Conservation (phyloP, 2,113 vertebrate genomes). For the Bettongia penicillata region DNA sequence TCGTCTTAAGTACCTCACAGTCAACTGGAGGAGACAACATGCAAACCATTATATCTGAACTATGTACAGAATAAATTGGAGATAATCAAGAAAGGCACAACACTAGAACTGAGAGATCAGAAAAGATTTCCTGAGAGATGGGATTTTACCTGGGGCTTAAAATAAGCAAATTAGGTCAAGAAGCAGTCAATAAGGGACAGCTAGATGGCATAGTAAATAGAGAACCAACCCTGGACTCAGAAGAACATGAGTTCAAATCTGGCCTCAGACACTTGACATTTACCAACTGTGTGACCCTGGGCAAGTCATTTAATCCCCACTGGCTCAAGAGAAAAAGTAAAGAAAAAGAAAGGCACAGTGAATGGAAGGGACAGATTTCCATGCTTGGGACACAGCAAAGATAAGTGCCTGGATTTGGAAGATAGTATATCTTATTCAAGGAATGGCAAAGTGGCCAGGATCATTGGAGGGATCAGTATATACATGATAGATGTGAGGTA, state of each 20-base stretch:
- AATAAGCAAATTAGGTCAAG: not conserved
- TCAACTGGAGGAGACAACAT: not conserved
- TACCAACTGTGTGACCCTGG: too few species aligned
- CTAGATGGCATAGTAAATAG: too few species aligned
- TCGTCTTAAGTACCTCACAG: not conserved
- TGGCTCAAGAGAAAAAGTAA: too few species aligned
- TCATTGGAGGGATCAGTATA: not conserved
- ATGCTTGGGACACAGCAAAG: not conserved
- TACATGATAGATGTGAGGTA: too few species aligned
- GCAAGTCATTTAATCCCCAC: too few species aligned
- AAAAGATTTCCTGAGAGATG: not conserved
- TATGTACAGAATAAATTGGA: not conserved
- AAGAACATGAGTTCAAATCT: too few species aligned
- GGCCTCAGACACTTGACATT: too few species aligned
- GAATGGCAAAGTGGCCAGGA: not conserved
- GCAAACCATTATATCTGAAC: not conserved
- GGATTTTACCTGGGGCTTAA: not conserved
- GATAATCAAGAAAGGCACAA: not conserved
- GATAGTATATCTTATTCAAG: not conserved
- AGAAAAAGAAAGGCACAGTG: too few species aligned
- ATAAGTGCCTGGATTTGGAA: not conserved
- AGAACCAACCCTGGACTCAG: too few species aligned
- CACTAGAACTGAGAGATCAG: not conserved
- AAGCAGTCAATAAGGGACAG: not conserved
- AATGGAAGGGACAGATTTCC: not conserved